Evolutionary conservation across 2,797 vertebrate species (phyloP).

Genomic region (Urosaurus nigricauda): DNA sequence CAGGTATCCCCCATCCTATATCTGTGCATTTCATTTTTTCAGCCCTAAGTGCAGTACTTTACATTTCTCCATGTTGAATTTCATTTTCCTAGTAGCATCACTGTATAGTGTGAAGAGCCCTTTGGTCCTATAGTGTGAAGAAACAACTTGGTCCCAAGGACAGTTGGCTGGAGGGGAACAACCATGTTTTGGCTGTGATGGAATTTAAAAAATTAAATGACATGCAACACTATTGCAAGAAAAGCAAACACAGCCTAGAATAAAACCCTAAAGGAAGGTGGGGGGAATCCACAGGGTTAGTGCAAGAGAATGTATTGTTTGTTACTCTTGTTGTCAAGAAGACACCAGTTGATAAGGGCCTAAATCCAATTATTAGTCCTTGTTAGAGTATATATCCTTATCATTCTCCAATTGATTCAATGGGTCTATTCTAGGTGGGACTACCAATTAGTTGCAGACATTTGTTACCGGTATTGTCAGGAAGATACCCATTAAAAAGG

Average conservation of each 20-base stretch:
- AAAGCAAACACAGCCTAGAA: not conserved
- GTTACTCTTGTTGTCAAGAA: no score
- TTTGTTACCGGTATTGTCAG: no score
- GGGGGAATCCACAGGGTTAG: no score
- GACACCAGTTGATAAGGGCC: not conserved
- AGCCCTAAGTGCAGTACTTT: no score
- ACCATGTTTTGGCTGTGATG: not conserved
- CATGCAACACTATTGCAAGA: not conserved
- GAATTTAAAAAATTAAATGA: not conserved
- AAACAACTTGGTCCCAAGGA: not conserved
- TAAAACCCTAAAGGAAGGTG: not conserved
- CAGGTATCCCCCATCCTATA: no score
- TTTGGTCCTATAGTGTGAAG: not conserved
- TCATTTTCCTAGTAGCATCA: no score
- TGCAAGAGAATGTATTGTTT: no score
- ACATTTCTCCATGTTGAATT: no score
- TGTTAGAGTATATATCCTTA: no score
- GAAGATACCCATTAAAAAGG: no score
- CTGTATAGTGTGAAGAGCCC: no score
- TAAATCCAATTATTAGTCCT: not conserved
- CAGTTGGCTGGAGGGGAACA: not conserved
- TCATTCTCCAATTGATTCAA: not conserved
- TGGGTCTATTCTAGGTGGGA: not conserved
- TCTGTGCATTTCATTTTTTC: no score
- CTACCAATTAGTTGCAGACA: not conserved